Base-by-base conservation (phyloP, 1,140 invertebrate species). In the Pygmarrhopalites habei region DNA sequence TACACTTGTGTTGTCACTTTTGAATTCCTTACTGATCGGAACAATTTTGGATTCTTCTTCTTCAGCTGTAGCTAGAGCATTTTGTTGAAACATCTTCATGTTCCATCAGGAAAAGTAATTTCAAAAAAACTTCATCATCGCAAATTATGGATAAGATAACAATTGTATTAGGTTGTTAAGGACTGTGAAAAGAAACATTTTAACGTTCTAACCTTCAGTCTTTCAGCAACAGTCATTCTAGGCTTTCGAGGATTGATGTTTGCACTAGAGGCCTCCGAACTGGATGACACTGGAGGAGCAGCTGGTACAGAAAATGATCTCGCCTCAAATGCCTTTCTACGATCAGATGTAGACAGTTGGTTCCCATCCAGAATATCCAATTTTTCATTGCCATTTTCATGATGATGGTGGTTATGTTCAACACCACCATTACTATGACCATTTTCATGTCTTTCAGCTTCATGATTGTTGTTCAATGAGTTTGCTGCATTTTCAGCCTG, bases 281-380 rank as follows among this genome's bases (percentile, higher is more conserved):
- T 41, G 30, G 46, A 46, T 28, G 46, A 19, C 10, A 41, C 25
- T 47, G 47, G 25, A n/a, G n/a, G n/a, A 56, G 41, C 49, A 23
- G 56, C 55, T n/a, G 46, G 26, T 10, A 35, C 25, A 12, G 57
- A 53, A n/a, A 51, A 2, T 17, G 46, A 56, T 32, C 66, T 41
- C 0, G 43, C 77, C 71, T 86, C 85, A 66, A 86, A 86, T 43
- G 86, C 70, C 76, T 85, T 87, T 63, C 85, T 79, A 17, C 85
- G 76, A 70, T 88, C 86, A 0, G 85, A 85, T 0, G 86, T 88
- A 65, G 85, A 86, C 0, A 86, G 82, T 1, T 86, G 86, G 2
- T n/a, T 76, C 49, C 68, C 72, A 19, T 67, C 68, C 43, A 30
- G 39, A 0, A 58, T 55, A 46, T 62, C 67, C 26, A 52, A 47